Evolutionary conservation across 1,140 invertebrate species (phyloP), one percentile per base, ranked within the genome.

Genomic region (Achatina immaculata): DNA sequence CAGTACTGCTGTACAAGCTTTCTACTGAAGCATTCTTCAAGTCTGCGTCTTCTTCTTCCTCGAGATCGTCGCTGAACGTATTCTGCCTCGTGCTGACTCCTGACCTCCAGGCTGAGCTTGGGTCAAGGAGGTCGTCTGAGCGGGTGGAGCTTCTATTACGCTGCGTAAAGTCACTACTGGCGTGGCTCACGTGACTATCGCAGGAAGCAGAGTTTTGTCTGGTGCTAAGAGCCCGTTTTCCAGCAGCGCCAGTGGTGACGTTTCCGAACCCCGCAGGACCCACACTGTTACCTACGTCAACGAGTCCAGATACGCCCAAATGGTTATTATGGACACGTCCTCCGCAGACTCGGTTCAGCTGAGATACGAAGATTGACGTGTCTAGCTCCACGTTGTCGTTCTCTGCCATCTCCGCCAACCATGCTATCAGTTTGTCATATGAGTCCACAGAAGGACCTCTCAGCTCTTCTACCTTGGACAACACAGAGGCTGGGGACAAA

Each of bases 361-460:
- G 84, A n/a, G 81, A 81, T n/a, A 84, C 77, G 55, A 85, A 83
- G 14, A 81, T 51, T 21, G 80, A 78, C 31, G 82, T 86, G 72
- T 85, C 85, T 0, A 85, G 75, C 14, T 82, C 82, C 9, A 79
- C 77, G 73, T 85, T 85, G 68, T 85, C 84, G 58, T 65, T 81
- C 71, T 85, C 82, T 7, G 85, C 85, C 85, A 86, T 86, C 71
- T 86, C 82, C 42, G 84, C 80, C 6, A 86, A 74, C 85, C 85
- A 86, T n/a, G 85, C 85, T 69, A 86, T 82, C 21, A 86, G 79
- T 43, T 86, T 86, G 83, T 86, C 85, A 72, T 86, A 85, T 0
- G 85, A 82, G 71, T 86, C 85, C n/a, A 85, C 83, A 0, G 80
- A 65, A 14, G 82, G 80, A 3, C 82, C 84, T 7, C 84, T 71